phyloP scores from a whole-genome alignment of 2,888 invertebrate genomes.

The Rambutsinella grinnellia region DNA sequence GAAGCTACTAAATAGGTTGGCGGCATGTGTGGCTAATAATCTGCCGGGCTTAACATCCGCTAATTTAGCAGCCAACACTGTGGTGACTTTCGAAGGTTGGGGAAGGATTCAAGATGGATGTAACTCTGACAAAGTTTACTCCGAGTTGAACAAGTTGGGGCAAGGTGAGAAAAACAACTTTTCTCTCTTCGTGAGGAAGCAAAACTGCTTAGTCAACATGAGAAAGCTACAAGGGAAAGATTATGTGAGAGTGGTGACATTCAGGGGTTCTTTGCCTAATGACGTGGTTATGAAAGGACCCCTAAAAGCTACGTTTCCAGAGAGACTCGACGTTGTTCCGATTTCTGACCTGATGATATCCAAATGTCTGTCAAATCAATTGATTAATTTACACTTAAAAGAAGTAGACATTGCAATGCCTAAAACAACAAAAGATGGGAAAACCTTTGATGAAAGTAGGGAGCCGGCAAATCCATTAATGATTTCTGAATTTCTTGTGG shows the following conservation, averaged over 20 bases:
- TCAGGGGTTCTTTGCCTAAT: constrained; percentile 3
- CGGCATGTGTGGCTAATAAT: too few species aligned
- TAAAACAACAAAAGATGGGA: not conserved
- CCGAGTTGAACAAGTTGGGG: too few species aligned
- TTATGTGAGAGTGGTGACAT: constrained; percentile 1
- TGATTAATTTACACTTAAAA: not conserved
- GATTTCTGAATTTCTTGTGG: constrained; percentile 7
- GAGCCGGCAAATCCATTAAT: constrained; percentile 9
- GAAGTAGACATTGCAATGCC: not conserved
- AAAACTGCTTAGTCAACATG: not conserved
- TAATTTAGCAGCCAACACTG: too few species aligned
- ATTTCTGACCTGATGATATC: not conserved
- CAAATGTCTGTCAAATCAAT: not conserved
- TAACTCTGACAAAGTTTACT: too few species aligned
- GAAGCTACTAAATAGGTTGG: too few species aligned
- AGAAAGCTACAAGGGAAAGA: not conserved
- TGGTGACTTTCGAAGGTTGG: too few species aligned
- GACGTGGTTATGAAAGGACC: not conserved
- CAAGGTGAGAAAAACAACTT: not conserved
- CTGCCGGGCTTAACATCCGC: too few species aligned
- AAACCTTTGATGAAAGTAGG: not conserved
- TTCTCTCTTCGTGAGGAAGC: not conserved
- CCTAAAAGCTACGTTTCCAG: not conserved
- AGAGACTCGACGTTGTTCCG: constrained; percentile 6
- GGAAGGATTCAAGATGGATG: too few species aligned